These are phyloP conservation scores for Digitonthophagus gazella DNA, from an alignment of 2,888 invertebrate genomes.

Conservation along the genomic window DNA sequence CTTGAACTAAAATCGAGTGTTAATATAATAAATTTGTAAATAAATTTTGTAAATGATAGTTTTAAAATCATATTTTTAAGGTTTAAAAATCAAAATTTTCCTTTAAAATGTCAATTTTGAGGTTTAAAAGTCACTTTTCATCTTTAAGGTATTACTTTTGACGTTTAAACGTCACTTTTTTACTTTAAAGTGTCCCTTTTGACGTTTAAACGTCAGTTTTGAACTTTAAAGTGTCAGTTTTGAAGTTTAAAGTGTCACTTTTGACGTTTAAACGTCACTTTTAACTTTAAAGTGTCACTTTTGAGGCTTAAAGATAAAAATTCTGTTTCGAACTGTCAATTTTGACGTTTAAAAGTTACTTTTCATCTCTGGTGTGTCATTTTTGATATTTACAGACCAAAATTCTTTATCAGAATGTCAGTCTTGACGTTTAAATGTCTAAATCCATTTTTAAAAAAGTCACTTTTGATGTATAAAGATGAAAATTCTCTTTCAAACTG, in stretches of 20 bases:
- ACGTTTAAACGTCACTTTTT: too few relatives aligned
- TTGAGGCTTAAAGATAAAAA: neutral
- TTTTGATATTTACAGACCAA: neutral
- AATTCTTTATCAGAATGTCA: neutral
- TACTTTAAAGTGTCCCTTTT: neutral
- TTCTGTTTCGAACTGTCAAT: neutral
- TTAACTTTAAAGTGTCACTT: neutral
- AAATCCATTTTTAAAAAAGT: neutral
- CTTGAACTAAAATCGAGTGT: too few relatives aligned
- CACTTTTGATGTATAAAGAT: neutral
- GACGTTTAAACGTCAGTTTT: neutral
- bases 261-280: neutral
- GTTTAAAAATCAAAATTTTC: neutral
- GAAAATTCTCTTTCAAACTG: neutral
- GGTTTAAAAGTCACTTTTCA: neutral
- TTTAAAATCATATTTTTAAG: too few relatives aligned
- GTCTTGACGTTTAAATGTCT: neutral
- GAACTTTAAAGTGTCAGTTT: neutral
- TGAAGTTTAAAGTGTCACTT: neutral
- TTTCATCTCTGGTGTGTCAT: neutral
- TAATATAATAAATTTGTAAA: too few relatives aligned
- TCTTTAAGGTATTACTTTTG: neutral
- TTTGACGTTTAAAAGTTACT: neutral
- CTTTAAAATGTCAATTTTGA: neutral
- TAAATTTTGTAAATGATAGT: too few relatives aligned